Conservation (phyloP, 2,888 invertebrate species). For the Rotaria socialis region DNA sequence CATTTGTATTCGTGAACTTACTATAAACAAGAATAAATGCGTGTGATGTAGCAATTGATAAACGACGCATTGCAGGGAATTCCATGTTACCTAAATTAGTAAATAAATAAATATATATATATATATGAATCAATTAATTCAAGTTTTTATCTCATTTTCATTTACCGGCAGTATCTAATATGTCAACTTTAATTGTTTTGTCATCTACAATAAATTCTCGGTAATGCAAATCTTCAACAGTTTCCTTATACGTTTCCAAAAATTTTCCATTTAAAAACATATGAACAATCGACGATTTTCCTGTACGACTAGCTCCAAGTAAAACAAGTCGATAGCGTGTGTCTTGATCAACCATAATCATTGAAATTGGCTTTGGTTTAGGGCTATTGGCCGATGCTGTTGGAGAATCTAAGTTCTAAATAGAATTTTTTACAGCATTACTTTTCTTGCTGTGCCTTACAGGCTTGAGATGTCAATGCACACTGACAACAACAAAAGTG, state of each 20-base stretch:
- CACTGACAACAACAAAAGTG: background rate
- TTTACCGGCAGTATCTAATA: slow-evolving; percentile 77
- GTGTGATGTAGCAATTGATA: slow-evolving; percentile 88
- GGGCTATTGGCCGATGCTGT: background rate
- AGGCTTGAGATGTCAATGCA: background rate
- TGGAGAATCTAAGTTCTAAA: background rate
- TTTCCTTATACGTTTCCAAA: slow-evolving; percentile 82
- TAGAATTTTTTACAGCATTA: background rate
- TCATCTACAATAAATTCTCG: slow-evolving; percentile 75
- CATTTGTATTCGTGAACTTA: background rate
- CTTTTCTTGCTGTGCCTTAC: background rate
- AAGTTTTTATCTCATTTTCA: background rate
- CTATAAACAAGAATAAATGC: slow-evolving; percentile 86
- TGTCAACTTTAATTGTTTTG: slow-evolving; percentile 76
- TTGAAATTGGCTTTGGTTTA: background rate
- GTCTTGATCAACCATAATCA: slow-evolving; percentile 53
- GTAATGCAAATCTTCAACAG: slow-evolving; percentile 90
- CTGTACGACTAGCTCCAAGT: slow-evolving; percentile 77
- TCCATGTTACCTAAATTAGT: slow-evolving; percentile 71
- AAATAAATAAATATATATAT: too few relatives aligned
- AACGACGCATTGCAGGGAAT: slow-evolving; percentile 90
- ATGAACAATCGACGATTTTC: slow-evolving; percentile 85
- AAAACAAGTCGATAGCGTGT: slow-evolving; percentile 76
- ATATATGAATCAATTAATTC: background rate
- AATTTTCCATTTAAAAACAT: slow-evolving; percentile 84